Percentiles rank a stretch among this genome's conserved stretches.
These are phyloP conservation scores for Laothoe populi DNA, from an alignment of 2,888 invertebrate species.

Conservation along the genomic window DNA sequence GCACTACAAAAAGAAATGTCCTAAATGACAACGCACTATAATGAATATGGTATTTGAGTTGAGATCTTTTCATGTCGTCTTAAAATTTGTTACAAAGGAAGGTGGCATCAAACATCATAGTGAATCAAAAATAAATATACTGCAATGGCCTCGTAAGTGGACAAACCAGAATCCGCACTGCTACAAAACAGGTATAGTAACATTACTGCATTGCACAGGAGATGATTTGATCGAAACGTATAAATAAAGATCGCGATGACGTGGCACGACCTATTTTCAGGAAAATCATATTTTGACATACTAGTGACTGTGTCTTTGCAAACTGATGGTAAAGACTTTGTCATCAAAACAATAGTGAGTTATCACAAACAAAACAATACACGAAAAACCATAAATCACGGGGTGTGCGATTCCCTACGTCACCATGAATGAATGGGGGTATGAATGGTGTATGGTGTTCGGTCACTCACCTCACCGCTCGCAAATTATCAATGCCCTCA, in stretches of 20 bases:
- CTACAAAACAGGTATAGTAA: not conserved
- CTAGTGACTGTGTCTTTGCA: conserved; percentile 43
- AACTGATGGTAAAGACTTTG: not conserved
- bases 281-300: conserved; percentile 51
- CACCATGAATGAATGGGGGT: conserved; percentile 58
- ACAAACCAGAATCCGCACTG: not conserved
- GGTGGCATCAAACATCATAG: too few species aligned
- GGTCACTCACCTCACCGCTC: conserved; percentile 58
- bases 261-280: conserved; percentile 64
- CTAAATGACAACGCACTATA: not conserved
- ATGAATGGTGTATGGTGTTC: conserved; percentile 50
- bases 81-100: not conserved
- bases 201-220: conserved; percentile 30
- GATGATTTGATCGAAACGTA: conserved; percentile 29
- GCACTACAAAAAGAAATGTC: not conserved
- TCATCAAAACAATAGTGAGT: conserved; percentile 33
- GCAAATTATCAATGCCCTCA: conserved; percentile 33
- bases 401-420: conserved; percentile 56
- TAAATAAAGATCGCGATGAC: conserved; percentile 44
- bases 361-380: conserved; percentile 44
- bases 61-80: too few species aligned
- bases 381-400: conserved; percentile 50
- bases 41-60: too few species aligned
- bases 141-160: not conserved
- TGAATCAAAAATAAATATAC: not conserved